phyloP scores from a whole-genome alignment of 2,113 vertebrate genomes.

The Scatophagus argus region DNA sequence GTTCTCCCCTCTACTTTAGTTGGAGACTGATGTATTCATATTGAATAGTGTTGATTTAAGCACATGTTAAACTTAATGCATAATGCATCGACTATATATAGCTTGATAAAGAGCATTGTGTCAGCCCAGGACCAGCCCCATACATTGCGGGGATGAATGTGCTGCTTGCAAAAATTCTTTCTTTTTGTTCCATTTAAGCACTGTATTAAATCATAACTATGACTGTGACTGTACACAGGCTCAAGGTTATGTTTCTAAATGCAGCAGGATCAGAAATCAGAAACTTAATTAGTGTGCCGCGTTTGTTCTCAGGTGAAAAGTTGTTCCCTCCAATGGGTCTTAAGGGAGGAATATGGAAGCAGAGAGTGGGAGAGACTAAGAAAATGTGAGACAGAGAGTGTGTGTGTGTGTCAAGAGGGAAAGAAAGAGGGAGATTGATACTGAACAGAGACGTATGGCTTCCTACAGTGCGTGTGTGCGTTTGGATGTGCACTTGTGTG shows the following conservation, averaged over 20 bases:
- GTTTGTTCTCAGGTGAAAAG: constrained; percentile 78
- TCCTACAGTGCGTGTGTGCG: constrained; percentile 19
- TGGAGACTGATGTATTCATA: constrained; percentile 79
- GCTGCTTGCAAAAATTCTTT: constrained; percentile 77
- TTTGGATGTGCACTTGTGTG: constrained; percentile 31
- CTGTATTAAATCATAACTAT: constrained; percentile 80
- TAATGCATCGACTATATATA: constrained; percentile 83
- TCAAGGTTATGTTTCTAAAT: constrained; percentile 84
- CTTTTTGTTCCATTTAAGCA: constrained; percentile 83
- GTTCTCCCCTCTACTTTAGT: constrained; percentile 65
- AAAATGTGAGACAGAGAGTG: constrained; percentile 44
- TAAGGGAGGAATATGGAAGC: constrained; percentile 69
- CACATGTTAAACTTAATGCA: constrained; percentile 80
- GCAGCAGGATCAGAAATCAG: constrained; percentile 83
- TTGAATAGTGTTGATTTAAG: constrained; percentile 81
- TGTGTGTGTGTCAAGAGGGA: constrained; percentile 35
- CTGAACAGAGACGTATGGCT: constrained; percentile 56
- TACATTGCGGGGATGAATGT: constrained; percentile 82
- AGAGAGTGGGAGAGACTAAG: constrained; percentile 46
- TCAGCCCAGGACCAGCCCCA: constrained; percentile 74
- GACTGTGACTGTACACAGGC: constrained; percentile 68
- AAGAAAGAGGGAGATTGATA: constrained; percentile 66
- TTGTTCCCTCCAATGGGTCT: constrained; percentile 74
- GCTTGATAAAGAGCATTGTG: constrained; percentile 82
- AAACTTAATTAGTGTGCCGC: constrained; percentile 80